Conservation (phyloP, 2,797 vertebrate species). For the Moxostoma hubbsi region DNA sequence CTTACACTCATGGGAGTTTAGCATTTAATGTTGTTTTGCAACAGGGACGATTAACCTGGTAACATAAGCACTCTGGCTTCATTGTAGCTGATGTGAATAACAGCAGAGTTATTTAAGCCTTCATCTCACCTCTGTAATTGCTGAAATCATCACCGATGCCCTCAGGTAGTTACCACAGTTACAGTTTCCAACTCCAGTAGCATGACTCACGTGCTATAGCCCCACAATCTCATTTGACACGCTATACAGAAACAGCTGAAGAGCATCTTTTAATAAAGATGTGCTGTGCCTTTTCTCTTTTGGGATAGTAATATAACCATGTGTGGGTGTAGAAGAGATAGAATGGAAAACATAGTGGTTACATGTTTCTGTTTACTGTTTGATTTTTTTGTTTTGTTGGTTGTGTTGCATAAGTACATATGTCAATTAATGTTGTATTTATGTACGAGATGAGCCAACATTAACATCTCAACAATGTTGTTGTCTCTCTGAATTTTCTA, state of each 20-base stretch:
- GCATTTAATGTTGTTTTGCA: slow-evolving; percentile 39
- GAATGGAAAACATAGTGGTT: neutral
- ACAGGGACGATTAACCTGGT: slow-evolving; percentile 36
- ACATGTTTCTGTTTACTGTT: neutral
- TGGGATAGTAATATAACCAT: slow-evolving; percentile 54
- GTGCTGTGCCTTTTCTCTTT: slow-evolving; percentile 58
- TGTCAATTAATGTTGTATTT: too few species aligned
- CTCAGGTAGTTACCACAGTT: slow-evolving; percentile 48
- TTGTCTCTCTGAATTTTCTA: too few species aligned
- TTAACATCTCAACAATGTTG: too few species aligned
- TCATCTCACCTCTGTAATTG: slow-evolving; percentile 42
- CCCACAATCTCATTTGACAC: slow-evolving; percentile 46
- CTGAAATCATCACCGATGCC: slow-evolving; percentile 42
- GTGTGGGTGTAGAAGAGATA: slow-evolving; percentile 47
- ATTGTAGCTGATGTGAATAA: slow-evolving; percentile 29
- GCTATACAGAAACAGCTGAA: slow-evolving; percentile 5
- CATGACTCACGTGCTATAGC: slow-evolving; percentile 28
- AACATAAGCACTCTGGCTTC: slow-evolving; percentile 32
- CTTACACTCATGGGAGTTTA: neutral
- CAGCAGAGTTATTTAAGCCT: slow-evolving; percentile 37
- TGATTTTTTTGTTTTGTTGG: neutral
- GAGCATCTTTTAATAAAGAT: slow-evolving; percentile 43
- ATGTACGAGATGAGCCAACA: too few species aligned
- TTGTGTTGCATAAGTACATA: neutral
- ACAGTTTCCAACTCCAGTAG: slow-evolving; percentile 33